Evolutionary conservation across 2,888 invertebrate species (phyloP), one percentile per base, ranked within the genome.

Genomic region (Parnassius smintheus): DNA sequence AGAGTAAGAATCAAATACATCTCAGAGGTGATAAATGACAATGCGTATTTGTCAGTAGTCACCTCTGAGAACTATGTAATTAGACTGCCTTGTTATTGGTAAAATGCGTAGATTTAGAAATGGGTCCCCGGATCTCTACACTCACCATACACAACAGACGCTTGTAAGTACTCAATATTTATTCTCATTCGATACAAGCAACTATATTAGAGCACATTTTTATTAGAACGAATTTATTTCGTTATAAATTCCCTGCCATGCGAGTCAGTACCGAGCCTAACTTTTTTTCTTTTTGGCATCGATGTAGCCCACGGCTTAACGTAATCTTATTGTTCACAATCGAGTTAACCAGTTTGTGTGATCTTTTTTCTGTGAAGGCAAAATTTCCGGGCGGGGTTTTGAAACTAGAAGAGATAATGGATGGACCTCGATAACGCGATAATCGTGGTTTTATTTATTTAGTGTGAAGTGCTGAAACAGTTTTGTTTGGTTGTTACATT

Each of bases 241-340:
- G 57, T 57, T 62, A 51, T 42, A 42, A 46, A 46, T 62, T 53
- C 53, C 52, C 46, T 42, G 22, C 62, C 52, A 57, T 48, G 61
- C 56, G 55, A 50, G 55, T n/a, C 55, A 42, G 48, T 52, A 13
- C 46, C 41, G 42, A 2, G 62, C 58, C 42, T 59, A 53, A 57
- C 41, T 62, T 62, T 62, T 61, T 56, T 50, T 49, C 42, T 54
- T 58, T 62, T 58, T 58, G 58, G 52, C 62, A 59, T 62, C 62
- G 58, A 49, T 49, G 62, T 57, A 57, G 57, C 57, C 57, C 49
- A 45, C 50, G 58, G 62, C 58, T 62, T 58, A 58, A 25, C 44
- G 54, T 62, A 62, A 62, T 62, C 62, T 54, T 54, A 58, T 62
- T 62, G 62, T 45, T 54, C 58, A 58, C 62, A 62, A 62, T 62